phyloP scores from a whole-genome alignment of 2,113 vertebrate genomes.

The Zingel zingel region DNA sequence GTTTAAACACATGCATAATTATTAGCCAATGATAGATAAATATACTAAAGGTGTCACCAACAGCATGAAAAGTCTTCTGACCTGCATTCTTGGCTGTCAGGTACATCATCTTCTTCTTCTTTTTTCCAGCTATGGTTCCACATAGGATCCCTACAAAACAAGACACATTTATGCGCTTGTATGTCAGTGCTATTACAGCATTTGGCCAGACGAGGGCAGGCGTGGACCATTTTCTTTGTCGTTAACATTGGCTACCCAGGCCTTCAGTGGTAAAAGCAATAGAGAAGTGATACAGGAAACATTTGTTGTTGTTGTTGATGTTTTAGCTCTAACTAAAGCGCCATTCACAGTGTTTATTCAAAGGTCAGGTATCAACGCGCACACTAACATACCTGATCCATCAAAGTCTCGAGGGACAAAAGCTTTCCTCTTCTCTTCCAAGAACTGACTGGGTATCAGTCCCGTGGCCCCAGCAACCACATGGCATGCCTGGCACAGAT shows the following conservation, averaged over 20 bases:
- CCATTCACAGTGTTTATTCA: not conserved
- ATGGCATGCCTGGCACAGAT: slow-evolving; percentile 89
- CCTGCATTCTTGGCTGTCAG: slow-evolving; percentile 98
- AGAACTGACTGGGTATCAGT: slow-evolving; percentile 97
- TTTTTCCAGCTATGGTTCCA: slow-evolving; percentile 94
- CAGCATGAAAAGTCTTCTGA: slow-evolving; percentile 54
- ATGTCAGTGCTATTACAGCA: slow-evolving; percentile 19
- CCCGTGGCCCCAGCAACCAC: slow-evolving; percentile 93
- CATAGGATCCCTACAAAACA: slow-evolving; percentile 91
- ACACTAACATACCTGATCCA: slow-evolving; percentile 87
- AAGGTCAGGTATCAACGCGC: not conserved
- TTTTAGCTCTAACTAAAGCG: not conserved
- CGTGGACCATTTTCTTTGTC: not conserved
- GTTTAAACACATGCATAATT: slow-evolving; percentile 9
- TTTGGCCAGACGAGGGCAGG: slow-evolving; percentile 62
- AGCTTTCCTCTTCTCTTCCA: slow-evolving; percentile 99
- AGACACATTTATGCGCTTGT: not conserved
- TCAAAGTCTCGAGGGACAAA: slow-evolving; percentile 97
- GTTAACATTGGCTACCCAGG: not conserved
- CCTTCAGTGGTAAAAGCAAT: not conserved
- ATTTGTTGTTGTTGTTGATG: not conserved
- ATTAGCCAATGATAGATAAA: slow-evolving; percentile 3
- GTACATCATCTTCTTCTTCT: slow-evolving; percentile 99
- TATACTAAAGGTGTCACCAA: not conserved
- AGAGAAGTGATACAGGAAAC: slow-evolving; percentile 4